These are phyloP conservation scores for Premnoplex brunnescens DNA, from an alignment of 2,797 vertebrate species.

Conservation along the genomic window DNA sequence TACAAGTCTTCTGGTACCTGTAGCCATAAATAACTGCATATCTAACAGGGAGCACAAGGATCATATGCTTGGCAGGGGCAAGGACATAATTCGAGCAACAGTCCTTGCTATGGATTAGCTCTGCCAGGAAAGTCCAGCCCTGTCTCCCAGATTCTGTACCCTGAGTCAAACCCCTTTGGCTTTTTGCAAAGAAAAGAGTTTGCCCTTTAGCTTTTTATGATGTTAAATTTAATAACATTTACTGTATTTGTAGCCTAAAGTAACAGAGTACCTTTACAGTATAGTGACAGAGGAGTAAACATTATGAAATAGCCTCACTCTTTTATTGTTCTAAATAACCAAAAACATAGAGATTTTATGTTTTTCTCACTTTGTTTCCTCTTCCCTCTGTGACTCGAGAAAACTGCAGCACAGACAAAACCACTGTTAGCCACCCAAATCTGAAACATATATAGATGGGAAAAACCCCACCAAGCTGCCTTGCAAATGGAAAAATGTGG, in stretches of 20 bases:
- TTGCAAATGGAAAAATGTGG: not conserved
- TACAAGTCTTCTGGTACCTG: not conserved
- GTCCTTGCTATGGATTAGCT: not conserved
- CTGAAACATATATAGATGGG: not conserved
- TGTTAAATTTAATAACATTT: not conserved
- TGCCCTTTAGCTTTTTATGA: not conserved
- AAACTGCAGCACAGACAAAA: not conserved
- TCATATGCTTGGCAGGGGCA: not conserved
- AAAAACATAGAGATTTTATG: not conserved
- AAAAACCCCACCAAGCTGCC: not conserved
- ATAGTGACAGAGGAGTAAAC: not conserved
- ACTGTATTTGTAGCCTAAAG: not conserved
- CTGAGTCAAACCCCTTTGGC: not conserved
- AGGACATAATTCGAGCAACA: not conserved
- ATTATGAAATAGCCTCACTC: not conserved
- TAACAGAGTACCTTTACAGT: not conserved
- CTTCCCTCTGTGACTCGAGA: not conserved
- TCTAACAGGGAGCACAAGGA: not conserved
- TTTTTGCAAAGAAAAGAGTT: not conserved
- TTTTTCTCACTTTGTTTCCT: conserved; percentile 3
- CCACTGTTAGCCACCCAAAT: not conserved
- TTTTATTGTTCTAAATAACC: not conserved
- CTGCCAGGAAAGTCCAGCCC: not conserved
- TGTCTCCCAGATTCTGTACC: not conserved
- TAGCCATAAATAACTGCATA: not conserved